phyloP scores from a whole-genome alignment of 64 coral and sea anemone genomes.

The Stichodactyla helianthus region DNA sequence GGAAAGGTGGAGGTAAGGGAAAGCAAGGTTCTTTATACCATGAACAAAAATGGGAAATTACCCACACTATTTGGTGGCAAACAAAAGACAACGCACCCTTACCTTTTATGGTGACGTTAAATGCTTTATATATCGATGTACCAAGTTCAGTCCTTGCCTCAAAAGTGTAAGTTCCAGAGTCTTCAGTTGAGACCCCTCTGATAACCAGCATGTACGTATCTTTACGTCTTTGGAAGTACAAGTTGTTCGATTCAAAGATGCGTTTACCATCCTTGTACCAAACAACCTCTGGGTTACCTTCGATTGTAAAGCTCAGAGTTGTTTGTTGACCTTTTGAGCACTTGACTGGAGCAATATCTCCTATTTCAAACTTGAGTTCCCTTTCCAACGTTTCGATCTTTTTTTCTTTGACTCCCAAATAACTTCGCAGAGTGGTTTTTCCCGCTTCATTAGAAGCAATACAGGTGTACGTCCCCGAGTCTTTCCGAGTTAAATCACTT shows the following conservation, averaged over 20 bases:
- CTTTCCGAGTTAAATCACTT: slow-evolving; percentile 44
- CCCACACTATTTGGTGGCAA: background rate
- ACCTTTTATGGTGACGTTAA: slow-evolving; percentile 67
- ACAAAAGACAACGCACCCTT: background rate
- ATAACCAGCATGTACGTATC: slow-evolving; percentile 28
- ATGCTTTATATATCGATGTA: slow-evolving; percentile 26
- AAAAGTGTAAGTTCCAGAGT: slow-evolving; percentile 37
- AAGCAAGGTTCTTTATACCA: background rate
- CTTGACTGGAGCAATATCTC: background rate
- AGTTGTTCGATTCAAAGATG: slow-evolving; percentile 3
- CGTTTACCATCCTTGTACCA: slow-evolving; percentile 27
- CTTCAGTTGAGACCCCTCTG: background rate
- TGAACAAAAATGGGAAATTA: no score
- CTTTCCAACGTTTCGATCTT: slow-evolving; percentile 37
- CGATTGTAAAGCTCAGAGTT: slow-evolving; percentile 3
- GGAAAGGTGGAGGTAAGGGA: background rate
- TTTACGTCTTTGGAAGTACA: slow-evolving; percentile 2
- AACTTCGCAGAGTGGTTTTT: slow-evolving; percentile 36
- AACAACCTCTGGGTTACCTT: slow-evolving; percentile 10
- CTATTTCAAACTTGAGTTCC: background rate
- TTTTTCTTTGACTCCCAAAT: slow-evolving; percentile 69
- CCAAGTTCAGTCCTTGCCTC: slow-evolving; percentile 48
- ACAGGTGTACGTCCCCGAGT: slow-evolving; percentile 71
- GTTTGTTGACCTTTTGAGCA: background rate
- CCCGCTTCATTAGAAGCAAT: slow-evolving; percentile 79